Conservation (phyloP, 2,113 vertebrate species). For the Cisticola juncidis region DNA sequence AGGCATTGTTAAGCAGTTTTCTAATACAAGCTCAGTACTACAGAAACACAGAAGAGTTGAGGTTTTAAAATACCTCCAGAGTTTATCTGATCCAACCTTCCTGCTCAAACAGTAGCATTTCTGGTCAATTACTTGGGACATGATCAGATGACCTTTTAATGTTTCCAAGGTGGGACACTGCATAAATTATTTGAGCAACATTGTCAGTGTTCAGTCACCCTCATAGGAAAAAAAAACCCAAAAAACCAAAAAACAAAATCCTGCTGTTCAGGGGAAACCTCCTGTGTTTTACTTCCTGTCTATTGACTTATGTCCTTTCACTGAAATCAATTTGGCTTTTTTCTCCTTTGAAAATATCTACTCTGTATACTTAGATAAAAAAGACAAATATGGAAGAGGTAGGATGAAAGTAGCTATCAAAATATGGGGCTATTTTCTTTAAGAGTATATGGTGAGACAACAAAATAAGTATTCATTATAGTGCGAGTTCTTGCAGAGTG, state of each 20-base stretch:
- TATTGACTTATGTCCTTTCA: not conserved
- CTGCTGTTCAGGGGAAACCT: not conserved
- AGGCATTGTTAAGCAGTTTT: not conserved
- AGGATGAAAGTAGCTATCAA: not conserved
- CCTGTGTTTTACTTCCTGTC: not conserved
- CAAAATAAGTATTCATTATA: not conserved
- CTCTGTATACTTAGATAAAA: not conserved
- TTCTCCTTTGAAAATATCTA: not conserved
- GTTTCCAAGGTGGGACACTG: not conserved
- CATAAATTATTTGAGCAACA: not conserved
- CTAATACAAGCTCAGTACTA: not conserved
- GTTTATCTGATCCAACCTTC: not conserved
- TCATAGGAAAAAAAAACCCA: not conserved
- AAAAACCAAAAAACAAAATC: not conserved
- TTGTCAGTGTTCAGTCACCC: not conserved
- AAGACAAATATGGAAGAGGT: not conserved
- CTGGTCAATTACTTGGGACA: fast-evolving
- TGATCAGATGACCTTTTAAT: too few relatives aligned
- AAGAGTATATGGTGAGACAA: not conserved
- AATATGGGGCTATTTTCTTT: not conserved
- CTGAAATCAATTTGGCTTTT: not conserved
- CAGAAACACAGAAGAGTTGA: not conserved
- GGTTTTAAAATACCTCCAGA: not conserved
- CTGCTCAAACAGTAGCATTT: not conserved
- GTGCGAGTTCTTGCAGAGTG: not conserved